Base-by-base conservation (phyloP, 2,113 vertebrate genomes). In the Platichthys stellatus region DNA sequence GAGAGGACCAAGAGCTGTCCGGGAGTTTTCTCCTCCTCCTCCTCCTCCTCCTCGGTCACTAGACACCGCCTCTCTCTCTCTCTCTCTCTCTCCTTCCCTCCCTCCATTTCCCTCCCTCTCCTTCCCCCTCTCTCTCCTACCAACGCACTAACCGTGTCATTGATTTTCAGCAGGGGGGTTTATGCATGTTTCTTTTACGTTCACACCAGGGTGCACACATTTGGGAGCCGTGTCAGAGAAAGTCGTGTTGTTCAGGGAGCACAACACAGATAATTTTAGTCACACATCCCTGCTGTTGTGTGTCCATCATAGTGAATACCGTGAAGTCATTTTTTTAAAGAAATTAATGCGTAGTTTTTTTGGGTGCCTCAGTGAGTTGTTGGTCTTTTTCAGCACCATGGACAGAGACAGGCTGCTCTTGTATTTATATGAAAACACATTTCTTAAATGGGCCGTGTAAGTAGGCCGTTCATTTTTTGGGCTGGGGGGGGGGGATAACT, bases 21-120 rank as follows among this genome's bases (percentile, higher is more conserved):
- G 3, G 80, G 65, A 75, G 84, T 80, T 86, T 88, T 82, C 89
- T 88, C 82, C 86, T 87, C 84, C 90, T 81, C 79, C 74, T 78
- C 74, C 88, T 88, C 83, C 86, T 86, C 84, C 90, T 81, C 76
- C 74, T 77, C 47, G 18, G 59, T 86, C 76, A 85, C 68, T 38
- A 90, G 86, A 90, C 90, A 75, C 90, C 91, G 88, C 90, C 88
- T 69, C 64, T 80, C 43, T 31, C 54, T 60, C 74, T 24, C 69
- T 57, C 71, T 57, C 71, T 24, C 24, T 24, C 24, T 24, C 24
- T 2, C 24, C 26, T 28, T 43, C 70, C n/a, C 72, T 63, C 65
- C 63, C 78, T 63, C 76, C 51, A 68, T 6, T n/a, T 77, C 40
- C 24, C 54, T 60, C 74, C n/a, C 66, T 60, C 74, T 28, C 66